Percentiles rank a stretch among this genome's conserved stretches.
Conservation (phyloP, 2,888 invertebrate genomes). For the Lasioglossum leucozonium region DNA sequence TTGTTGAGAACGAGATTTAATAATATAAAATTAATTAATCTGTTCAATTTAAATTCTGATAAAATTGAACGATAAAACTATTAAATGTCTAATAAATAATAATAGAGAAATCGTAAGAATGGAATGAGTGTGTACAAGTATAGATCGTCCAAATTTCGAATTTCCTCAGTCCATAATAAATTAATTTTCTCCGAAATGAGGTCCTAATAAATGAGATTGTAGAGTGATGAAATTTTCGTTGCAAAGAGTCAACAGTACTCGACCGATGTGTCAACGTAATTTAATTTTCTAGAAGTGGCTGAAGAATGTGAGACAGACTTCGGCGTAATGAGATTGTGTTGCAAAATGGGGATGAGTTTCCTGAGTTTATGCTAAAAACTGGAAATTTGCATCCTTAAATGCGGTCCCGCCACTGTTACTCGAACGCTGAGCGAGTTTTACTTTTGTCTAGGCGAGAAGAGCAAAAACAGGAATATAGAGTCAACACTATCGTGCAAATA, state of each 20-base stretch:
- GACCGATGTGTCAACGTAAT: not conserved
- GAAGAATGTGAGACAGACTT: not conserved
- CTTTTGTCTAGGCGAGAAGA: not conserved
- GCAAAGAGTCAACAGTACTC: not conserved
- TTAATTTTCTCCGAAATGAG: not conserved
- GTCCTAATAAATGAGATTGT: not conserved
- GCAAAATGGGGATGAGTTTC: not conserved
- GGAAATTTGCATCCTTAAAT: not conserved
- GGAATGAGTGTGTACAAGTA: not conserved
- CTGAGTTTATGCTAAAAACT: constrained; percentile 15
- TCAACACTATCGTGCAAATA: not conserved
- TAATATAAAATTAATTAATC: too few species aligned
- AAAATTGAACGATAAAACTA: not conserved
- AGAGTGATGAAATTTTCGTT: not conserved
- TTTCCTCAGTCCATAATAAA: not conserved
- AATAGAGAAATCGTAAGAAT: not conserved
- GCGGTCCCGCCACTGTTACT: not conserved
- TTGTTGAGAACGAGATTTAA: too few species aligned
- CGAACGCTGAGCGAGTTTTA: not conserved
- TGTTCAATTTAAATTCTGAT: too few species aligned
- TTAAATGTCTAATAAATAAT: not conserved
- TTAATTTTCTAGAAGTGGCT: not conserved
- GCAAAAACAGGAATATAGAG: not conserved
- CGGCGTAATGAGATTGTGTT: not conserved
- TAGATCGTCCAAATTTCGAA: not conserved